A percentile compares a stretch with the other conserved stretches of the same genome.
Conservation (phyloP, 1,140 invertebrate species). For the Anagrus nilaparvatae region DNA sequence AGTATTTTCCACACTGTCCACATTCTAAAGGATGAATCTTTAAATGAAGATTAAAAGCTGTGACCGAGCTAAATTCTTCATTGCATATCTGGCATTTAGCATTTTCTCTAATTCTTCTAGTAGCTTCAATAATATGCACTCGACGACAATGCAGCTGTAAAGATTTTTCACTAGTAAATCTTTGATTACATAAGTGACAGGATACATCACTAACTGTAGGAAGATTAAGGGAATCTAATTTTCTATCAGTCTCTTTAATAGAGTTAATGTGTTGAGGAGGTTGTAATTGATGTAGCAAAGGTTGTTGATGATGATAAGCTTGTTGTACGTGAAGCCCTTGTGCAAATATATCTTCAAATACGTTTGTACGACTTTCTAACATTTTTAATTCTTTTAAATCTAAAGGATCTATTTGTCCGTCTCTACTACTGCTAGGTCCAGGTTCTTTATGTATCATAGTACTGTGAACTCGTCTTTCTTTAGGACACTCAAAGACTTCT, state of each 20-base stretch:
- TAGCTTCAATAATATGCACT: slow-evolving; percentile 33
- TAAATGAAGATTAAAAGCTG: slow-evolving; percentile 56
- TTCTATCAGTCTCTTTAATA: slow-evolving; percentile 26
- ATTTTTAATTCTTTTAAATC: slow-evolving; percentile 40
- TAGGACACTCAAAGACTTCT: slow-evolving; percentile 51
- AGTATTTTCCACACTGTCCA: slow-evolving; percentile 66
- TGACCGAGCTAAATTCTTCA: slow-evolving; percentile 49
- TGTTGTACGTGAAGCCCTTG: slow-evolving; percentile 35
- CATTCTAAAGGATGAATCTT: slow-evolving; percentile 72
- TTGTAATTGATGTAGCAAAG: slow-evolving; percentile 35
- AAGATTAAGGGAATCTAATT: slow-evolving; percentile 27
- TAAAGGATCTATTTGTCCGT: slow-evolving; percentile 26
- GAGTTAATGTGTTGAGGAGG: slow-evolving; percentile 28
- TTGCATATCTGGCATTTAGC: slow-evolving; percentile 49
- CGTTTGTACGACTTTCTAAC: slow-evolving; percentile 35
- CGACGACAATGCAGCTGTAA: slow-evolving; percentile 46
- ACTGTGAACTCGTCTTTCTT: slow-evolving; percentile 54
- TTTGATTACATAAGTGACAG: slow-evolving; percentile 34
- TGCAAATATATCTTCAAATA: slow-evolving; percentile 39
- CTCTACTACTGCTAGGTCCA: slow-evolving; percentile 36
- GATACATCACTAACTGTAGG: slow-evolving; percentile 27
- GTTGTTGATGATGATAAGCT: slow-evolving; percentile 32
- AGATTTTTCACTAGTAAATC: slow-evolving; percentile 37
- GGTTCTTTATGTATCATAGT: slow-evolving; percentile 41
- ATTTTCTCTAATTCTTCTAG: slow-evolving; percentile 34